A percentile compares a stretch with the other conserved stretches of the same genome.
These are phyloP conservation scores for Onychorhynchus coronatus DNA, from an alignment of 2,113 vertebrate genomes.

Conservation along the genomic window DNA sequence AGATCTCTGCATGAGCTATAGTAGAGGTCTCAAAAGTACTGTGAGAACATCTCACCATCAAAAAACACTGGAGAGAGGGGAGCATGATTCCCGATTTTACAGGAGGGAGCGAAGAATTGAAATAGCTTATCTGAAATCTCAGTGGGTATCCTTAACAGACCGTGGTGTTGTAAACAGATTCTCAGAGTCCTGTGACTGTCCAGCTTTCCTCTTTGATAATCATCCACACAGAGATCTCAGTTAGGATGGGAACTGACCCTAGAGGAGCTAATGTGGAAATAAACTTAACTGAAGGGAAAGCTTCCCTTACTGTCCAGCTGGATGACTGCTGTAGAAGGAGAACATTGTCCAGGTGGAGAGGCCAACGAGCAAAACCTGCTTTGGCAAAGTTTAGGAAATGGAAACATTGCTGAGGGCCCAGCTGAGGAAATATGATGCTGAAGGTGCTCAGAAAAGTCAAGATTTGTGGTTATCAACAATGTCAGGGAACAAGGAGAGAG, in stretches of 20 bases:
- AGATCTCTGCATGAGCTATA: not conserved
- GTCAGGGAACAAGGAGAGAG: not conserved
- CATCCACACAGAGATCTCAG: not conserved
- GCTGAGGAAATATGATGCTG: not conserved
- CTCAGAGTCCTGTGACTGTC: not conserved
- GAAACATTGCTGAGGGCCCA: not conserved
- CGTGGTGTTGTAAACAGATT: not conserved
- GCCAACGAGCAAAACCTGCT: not conserved
- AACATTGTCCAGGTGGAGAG: not conserved
- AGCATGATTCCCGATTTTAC: not conserved
- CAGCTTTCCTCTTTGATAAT: constrained; percentile 13
- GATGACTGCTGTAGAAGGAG: not conserved
- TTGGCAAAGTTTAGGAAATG: not conserved
- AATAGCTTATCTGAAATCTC: not conserved
- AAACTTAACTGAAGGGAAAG: not conserved
- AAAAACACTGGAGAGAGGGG: not conserved
- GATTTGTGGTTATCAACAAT: not conserved
- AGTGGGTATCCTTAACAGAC: not conserved
- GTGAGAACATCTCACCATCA: not conserved
- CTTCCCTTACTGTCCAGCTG: not conserved
- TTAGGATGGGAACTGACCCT: not conserved
- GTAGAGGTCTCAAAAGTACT: not conserved
- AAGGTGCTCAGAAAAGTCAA: not conserved
- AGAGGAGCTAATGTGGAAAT: not conserved
- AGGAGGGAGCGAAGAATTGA: not conserved